Percentiles rank a stretch among this genome's conserved stretches.
phyloP scores from a whole-genome alignment of 2,113 vertebrate genomes.

The Eulemur rufifrons region DNA sequence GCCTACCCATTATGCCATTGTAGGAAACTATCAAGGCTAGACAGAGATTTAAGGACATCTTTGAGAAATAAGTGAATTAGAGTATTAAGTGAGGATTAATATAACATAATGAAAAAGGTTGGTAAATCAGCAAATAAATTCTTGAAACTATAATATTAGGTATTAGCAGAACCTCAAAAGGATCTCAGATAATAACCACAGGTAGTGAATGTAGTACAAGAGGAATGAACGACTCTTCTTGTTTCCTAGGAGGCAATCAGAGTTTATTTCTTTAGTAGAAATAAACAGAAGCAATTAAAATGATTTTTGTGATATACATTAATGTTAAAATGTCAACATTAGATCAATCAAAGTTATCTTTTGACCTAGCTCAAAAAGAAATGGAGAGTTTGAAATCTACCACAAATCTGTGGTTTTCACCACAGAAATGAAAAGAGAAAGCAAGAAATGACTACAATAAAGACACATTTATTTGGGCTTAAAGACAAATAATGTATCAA shows the following conservation, averaged over 20 bases:
- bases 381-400: background rate
- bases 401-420: background rate
- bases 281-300: slow-evolving; percentile 46
- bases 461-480: background rate
- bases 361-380: background rate
- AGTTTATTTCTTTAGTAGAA: slow-evolving; percentile 27
- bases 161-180: slow-evolving; percentile 36
- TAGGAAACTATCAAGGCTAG: background rate
- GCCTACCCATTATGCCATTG: background rate
- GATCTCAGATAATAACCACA: background rate
- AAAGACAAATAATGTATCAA: slow-evolving; percentile 7
- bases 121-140: slow-evolving; percentile 32
- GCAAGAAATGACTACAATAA: background rate
- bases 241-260: background rate
- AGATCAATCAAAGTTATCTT: slow-evolving; percentile 12
- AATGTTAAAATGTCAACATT: background rate
- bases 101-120: background rate
- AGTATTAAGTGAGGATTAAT: slow-evolving; percentile 14
- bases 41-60: background rate
- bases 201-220: background rate
- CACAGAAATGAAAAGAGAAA: slow-evolving; percentile 4
- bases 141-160: background rate
- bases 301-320: slow-evolving; percentile 11
- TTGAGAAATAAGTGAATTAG: slow-evolving; percentile 46
- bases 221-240: background rate